Evolutionary conservation across 1,140 invertebrate genomes (phyloP), one percentile per base, ranked within the genome.

Genomic region (Panulirus ornatus): DNA sequence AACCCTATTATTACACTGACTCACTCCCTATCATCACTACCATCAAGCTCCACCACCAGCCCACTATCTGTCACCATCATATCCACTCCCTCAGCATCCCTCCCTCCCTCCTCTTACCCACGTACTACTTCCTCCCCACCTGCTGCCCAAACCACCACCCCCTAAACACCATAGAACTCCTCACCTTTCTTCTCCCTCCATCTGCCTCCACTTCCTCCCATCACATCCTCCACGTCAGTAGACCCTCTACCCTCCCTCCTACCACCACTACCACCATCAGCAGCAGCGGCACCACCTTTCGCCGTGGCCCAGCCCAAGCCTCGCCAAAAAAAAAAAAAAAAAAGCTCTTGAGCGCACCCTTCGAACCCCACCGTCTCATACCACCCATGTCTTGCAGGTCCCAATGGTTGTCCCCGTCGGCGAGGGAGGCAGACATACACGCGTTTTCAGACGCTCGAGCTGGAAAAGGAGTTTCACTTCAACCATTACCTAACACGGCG

Each of bases 381-480:
- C 81, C 47, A 16, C 34, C 42, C 88, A 44, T 58, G 75, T 82
- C 96, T 96, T 93, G 92, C 96, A 98, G 98, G 98, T 94, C 98
- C 98, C 47, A 99, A 99, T 94, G 98, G 98, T 70, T 99, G 98
- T 94, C 98, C 98, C 85, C 95, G 98, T 93, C 96, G 98, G 93
- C 95, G 98, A 93, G 98, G 98, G 78, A 95, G 98, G 88, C 98
- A 99, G 94, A 99, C 98, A 2, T 99, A 99, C 95, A 99, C 98
- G 87, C 96, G 97, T 92, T 98, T 98, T 95, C 97, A 98, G 94
- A 98, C 97, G 0, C 94, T 98, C 93, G 97, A 98, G 94, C 88
- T 89, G 30, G 88, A 89, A 70, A 89, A 89, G 88, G 88, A 89
- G 44, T 89, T 89, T 66, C 88, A 89, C 70, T 89, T 89, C 88